Percentiles rank a stretch among this genome's conserved stretches.
Conservation (phyloP, 2,888 invertebrate species). For the Leucophenga montana region DNA sequence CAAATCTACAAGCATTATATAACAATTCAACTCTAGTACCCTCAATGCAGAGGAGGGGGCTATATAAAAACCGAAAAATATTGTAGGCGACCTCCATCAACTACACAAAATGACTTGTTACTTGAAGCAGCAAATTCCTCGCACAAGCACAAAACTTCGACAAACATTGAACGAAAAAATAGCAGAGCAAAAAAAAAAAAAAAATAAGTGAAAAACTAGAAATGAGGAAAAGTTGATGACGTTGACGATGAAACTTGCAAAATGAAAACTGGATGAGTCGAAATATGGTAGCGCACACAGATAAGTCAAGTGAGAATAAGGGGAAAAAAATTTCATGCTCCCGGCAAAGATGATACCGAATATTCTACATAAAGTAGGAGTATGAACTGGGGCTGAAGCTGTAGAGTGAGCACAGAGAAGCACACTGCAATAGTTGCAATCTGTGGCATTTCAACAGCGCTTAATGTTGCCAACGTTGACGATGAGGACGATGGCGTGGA, state of each 20-base stretch:
- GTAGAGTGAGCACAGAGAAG: not conserved
- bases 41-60: not conserved
- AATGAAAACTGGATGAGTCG: no score
- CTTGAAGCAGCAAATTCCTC: constrained; percentile 8
- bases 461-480: constrained; percentile 57
- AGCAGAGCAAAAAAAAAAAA: not conserved
- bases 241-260: not conserved
- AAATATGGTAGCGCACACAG: not conserved
- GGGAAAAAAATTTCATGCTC: not conserved
- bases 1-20: constrained; percentile 27
- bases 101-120: constrained; percentile 8
- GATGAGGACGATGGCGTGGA: no score
- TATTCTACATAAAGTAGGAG: not conserved
- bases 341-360: not conserved
- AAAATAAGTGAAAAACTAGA: not conserved
- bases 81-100: not conserved
- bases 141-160: constrained; percentile 44
- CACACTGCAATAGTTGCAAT: constrained; percentile 56
- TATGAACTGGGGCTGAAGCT: not conserved
- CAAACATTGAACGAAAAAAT: constrained; percentile 27
- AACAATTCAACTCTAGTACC: not conserved
- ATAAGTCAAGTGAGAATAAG: not conserved
- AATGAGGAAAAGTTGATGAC: constrained; percentile 11
- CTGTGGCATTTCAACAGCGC: constrained; percentile 61
- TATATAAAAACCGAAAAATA: not conserved